Percentiles rank a stretch among this genome's conserved stretches.
Conservation (phyloP, 1,140 invertebrate genomes). For the Polypedilum vanderplanki region DNA sequence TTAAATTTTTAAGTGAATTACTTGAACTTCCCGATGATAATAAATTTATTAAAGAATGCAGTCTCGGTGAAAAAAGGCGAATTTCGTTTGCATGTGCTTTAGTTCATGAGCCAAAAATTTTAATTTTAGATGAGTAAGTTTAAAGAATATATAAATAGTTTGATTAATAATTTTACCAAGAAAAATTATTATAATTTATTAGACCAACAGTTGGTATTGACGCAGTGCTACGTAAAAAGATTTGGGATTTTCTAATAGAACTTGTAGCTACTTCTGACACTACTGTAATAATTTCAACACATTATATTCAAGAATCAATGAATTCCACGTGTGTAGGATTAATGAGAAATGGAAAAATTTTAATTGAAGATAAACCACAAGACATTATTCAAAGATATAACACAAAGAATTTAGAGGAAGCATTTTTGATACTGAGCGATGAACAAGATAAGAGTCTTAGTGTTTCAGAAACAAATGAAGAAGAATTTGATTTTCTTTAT, state of each 20-base stretch:
- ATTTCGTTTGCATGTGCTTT: conserved; percentile 80
- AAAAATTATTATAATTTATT: conserved; percentile 71
- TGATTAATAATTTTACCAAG: conserved; percentile 50
- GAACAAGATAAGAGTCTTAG: conserved; percentile 43
- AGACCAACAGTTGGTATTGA: conserved; percentile 89
- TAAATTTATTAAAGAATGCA: conserved; percentile 57
- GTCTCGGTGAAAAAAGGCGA: conserved; percentile 82
- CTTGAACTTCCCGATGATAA: conserved; percentile 62
- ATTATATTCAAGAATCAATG: conserved; percentile 89
- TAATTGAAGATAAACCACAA: conserved; percentile 77
- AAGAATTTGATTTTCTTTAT: not conserved
- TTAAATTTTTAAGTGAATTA: conserved; percentile 60
- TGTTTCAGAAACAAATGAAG: not conserved
- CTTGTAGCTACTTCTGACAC: conserved; percentile 60
- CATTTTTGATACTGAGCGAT: conserved; percentile 61
- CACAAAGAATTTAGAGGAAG: conserved; percentile 62
- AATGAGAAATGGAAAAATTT: conserved; percentile 73
- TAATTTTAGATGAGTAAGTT: conserved; percentile 74
- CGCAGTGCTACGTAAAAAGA: conserved; percentile 77
- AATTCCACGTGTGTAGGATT: conserved; percentile 79
- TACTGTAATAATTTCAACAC: conserved; percentile 83
- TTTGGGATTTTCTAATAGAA: conserved; percentile 80
- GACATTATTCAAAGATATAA: conserved; percentile 56
- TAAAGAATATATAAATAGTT: not conserved
- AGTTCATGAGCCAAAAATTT: conserved; percentile 76